phyloP scores from a whole-genome alignment of 2,888 invertebrate species.

The Eulithis prunata region DNA sequence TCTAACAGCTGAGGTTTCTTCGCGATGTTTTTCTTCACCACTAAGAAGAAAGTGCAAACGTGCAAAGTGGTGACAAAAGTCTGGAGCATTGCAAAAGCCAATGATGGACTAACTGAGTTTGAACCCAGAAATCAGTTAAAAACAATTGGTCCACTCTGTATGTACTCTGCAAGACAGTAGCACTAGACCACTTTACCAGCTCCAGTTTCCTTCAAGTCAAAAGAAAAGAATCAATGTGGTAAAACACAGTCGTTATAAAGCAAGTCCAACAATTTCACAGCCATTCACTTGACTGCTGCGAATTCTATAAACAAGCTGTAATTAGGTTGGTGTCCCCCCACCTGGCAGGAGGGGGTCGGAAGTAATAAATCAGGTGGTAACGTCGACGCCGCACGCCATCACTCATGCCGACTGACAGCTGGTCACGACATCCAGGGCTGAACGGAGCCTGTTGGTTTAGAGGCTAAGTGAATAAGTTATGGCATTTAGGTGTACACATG shows the following conservation, averaged over 20 bases:
- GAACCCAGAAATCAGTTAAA: too few relatives aligned
- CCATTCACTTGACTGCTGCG: slow-evolving; percentile 20
- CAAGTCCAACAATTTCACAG: slow-evolving; percentile 21
- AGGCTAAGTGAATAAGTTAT: slow-evolving; percentile 18
- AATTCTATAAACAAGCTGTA: slow-evolving; percentile 43
- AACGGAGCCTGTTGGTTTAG: slow-evolving; percentile 26
- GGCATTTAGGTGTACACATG: neutral
- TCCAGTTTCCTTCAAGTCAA: too few relatives aligned
- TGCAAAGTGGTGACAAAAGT: neutral
- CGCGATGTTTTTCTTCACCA: too few relatives aligned
- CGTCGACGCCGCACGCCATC: slow-evolving; percentile 81
- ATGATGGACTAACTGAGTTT: too few relatives aligned
- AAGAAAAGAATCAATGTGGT: too few relatives aligned
- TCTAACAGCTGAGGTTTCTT: too few relatives aligned
- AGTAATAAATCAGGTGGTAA: slow-evolving; percentile 83
- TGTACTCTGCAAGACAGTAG: too few relatives aligned
- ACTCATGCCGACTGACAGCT: slow-evolving; percentile 74
- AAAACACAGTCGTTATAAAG: neutral
- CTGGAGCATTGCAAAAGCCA: too few relatives aligned
- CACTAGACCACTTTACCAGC: too few relatives aligned
- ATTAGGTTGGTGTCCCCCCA: slow-evolving; percentile 49
- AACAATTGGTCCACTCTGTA: too few relatives aligned
- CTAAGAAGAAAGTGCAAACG: neutral
- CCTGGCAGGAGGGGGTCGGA: slow-evolving; percentile 55
- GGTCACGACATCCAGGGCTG: slow-evolving; percentile 72